Percentiles rank a stretch among this genome's conserved stretches.
These are phyloP conservation scores for Agonum fuliginosum DNA, from an alignment of 2,888 invertebrate species.

Conservation along the genomic window DNA sequence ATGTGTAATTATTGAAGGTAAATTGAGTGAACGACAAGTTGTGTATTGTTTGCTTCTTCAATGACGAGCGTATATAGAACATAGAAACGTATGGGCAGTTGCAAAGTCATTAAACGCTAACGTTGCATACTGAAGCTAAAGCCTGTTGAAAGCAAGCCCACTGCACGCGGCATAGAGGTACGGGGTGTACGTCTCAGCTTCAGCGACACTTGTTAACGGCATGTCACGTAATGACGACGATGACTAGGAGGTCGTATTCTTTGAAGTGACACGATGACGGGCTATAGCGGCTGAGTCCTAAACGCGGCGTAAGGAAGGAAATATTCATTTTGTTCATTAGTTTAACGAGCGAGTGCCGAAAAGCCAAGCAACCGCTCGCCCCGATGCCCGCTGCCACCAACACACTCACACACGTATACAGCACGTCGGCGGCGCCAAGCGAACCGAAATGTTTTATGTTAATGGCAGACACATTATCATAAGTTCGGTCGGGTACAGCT, in stretches of 20 bases:
- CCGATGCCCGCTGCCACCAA: conserved; percentile 21
- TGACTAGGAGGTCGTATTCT: background rate
- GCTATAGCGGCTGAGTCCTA: background rate
- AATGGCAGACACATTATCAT: conserved; percentile 66
- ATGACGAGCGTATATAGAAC: background rate
- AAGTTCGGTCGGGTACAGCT: conserved; percentile 66
- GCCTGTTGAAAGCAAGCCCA: too few relatives aligned
- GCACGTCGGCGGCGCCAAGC: conserved; percentile 56
- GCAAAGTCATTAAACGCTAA: too few relatives aligned
- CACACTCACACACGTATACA: conserved; percentile 28
- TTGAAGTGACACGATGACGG: conserved; percentile 31
- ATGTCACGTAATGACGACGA: conserved; percentile 37
- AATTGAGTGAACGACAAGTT: conserved; percentile 4
- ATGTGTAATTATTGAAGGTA: conserved; percentile 12
- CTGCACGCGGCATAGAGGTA: background rate
- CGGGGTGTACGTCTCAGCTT: background rate
- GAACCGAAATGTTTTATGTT: conserved; percentile 65
- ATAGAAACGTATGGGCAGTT: too few relatives aligned
- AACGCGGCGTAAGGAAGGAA: conserved; percentile 43
- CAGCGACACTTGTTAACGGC: conserved; percentile 46
- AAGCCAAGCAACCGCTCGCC: conserved; percentile 24
- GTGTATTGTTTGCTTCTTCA: background rate
- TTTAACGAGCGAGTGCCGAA: conserved; percentile 56
- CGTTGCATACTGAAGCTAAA: too few relatives aligned
- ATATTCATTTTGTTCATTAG: conserved; percentile 56